A percentile compares a stretch with the other conserved stretches of the same genome.
phyloP scores from a whole-genome alignment of 1,140 invertebrate genomes.

The Drosophila arizonae region DNA sequence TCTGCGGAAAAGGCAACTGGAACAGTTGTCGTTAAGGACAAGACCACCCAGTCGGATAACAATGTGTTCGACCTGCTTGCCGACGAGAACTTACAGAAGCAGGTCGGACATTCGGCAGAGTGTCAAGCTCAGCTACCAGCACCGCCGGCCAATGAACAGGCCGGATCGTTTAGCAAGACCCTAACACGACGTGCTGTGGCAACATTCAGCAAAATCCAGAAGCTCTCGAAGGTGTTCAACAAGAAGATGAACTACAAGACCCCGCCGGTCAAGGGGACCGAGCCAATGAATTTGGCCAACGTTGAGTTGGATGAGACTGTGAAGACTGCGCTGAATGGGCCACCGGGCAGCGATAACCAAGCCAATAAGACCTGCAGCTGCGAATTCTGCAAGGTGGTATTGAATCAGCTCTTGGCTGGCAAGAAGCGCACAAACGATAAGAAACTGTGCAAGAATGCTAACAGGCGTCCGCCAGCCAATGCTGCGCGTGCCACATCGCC shows the following conservation, averaged over 20 bases:
- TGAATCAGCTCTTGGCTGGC: conserved; percentile 12
- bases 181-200: conserved; percentile 27
- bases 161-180: conserved; percentile 19
- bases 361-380: conserved; percentile 5
- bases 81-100: not conserved
- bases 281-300: not conserved
- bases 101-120: not conserved
- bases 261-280: not conserved
- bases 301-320: not conserved
- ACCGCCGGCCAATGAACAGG: not conserved
- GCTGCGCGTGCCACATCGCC: not conserved
- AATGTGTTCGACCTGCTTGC: not conserved
- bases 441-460: conserved; percentile 5
- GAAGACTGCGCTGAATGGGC: not conserved
- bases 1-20: not conserved
- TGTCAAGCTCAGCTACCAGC: not conserved
- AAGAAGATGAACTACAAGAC: conserved; percentile 24
- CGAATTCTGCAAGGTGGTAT: conserved; percentile 28
- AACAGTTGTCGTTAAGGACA: conserved; percentile 10
- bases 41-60: not conserved
- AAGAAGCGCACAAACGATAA: conserved; percentile 6
- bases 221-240: conserved; percentile 32
- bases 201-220: conserved; percentile 39
- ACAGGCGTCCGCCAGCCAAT: not conserved
- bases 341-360: not conserved